phyloP scores from a whole-genome alignment of 2,888 invertebrate species.

The Andrena bucephala region DNA sequence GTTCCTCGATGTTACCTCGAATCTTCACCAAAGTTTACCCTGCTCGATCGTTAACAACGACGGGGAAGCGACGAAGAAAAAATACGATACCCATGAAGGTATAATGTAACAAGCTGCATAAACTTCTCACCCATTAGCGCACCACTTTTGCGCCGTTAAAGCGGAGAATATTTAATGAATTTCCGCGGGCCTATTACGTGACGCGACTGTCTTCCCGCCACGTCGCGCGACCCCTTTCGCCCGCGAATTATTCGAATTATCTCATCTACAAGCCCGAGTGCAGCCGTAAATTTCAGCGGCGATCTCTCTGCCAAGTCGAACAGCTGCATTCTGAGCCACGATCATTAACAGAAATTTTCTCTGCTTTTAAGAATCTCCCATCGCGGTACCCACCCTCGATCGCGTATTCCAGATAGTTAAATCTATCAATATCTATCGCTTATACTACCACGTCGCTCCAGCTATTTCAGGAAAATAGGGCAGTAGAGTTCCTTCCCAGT shows the following conservation, averaged over 20 bases:
- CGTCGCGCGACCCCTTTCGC: conserved; percentile 10
- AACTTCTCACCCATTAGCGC: conserved; percentile 65
- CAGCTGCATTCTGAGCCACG: neutral
- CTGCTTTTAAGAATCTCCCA: neutral
- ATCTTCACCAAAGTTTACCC: conserved; percentile 4
- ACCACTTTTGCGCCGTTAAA: conserved; percentile 44
- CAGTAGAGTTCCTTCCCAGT: neutral
- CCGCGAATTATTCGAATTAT: conserved; percentile 47
- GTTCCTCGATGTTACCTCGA: conserved; percentile 5
- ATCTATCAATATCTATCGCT: neutral
- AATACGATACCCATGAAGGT: conserved; percentile 3
- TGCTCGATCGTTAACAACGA: conserved; percentile 18
- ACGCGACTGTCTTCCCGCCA: conserved; percentile 32
- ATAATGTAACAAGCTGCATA: conserved; percentile 57
- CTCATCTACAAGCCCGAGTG: conserved; percentile 19
- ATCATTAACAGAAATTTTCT: neutral
- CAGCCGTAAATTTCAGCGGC: conserved; percentile 31
- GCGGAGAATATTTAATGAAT: conserved; percentile 66
- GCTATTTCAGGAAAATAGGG: neutral
- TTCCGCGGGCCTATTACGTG: conserved; percentile 48
- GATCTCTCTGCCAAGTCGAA: neutral
- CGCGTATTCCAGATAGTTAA: neutral
- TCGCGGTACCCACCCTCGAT: neutral
- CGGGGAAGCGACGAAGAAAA: neutral
- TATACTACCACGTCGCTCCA: neutral